Evolutionary conservation across 2,113 vertebrate genomes (phyloP).

Genomic region (Oncorhynchus gorbuscha): DNA sequence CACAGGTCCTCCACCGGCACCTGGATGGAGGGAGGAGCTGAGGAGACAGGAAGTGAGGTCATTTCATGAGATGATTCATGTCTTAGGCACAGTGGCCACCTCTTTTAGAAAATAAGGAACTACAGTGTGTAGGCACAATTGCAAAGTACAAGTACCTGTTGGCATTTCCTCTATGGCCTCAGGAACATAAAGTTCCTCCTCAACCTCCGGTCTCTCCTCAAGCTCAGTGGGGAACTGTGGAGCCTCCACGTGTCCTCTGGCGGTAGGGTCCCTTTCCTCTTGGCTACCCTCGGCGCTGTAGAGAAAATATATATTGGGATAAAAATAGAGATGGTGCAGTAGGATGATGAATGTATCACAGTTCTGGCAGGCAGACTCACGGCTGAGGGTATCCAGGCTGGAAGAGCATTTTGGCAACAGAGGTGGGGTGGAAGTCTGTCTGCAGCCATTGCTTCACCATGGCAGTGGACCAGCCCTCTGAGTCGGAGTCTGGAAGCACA

Average conservation of each 20-base stretch:
- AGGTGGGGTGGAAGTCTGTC: slow-evolving; percentile 66
- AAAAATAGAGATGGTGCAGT: not conserved
- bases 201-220: slow-evolving; percentile 38
- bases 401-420: slow-evolving; percentile 61
- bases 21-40: slow-evolving; percentile 88
- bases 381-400: slow-evolving; percentile 50
- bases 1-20: slow-evolving; percentile 85
- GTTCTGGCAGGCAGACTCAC: slow-evolving; percentile 51
- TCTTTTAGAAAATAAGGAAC: too few relatives aligned
- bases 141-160: slow-evolving; percentile 41
- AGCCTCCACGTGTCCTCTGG: slow-evolving; percentile 12
- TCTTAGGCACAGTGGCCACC: not conserved
- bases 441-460: slow-evolving; percentile 77
- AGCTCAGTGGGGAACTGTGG: slow-evolving; percentile 22
- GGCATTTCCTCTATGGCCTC: slow-evolving; percentile 64
- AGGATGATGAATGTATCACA: not conserved
- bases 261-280: not conserved
- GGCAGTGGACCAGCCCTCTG: slow-evolving; percentile 71
- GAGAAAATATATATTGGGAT: not conserved
- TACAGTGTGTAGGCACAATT: not conserved
- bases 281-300: slow-evolving; percentile 26
- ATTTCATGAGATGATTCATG: not conserved
- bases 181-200: slow-evolving; percentile 61
- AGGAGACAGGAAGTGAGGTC: slow-evolving; percentile 12
- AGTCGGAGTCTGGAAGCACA: slow-evolving; percentile 44